A percentile compares a stretch with the other conserved stretches of the same genome.
phyloP scores from a whole-genome alignment of 2,113 vertebrate species.

The Caranx melampygus region DNA sequence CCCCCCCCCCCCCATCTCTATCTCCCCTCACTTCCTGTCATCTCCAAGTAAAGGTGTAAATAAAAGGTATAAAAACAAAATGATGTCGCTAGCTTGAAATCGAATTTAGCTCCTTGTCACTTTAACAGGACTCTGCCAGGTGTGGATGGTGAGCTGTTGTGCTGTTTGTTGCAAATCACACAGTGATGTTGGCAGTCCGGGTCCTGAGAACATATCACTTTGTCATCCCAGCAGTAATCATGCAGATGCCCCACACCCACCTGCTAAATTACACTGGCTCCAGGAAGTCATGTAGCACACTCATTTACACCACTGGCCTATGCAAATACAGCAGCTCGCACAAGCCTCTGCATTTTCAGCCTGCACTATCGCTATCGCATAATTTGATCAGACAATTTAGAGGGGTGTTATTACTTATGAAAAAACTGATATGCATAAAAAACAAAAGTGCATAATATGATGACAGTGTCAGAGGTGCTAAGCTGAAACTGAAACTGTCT shows the following conservation, averaged over 20 bases:
- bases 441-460: not conserved
- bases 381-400: not conserved
- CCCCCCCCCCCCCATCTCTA: not conserved
- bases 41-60: not conserved
- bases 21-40: slow-evolving; percentile 8
- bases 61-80: not conserved
- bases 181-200: not conserved
- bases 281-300: slow-evolving; percentile 45
- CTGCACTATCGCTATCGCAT: not conserved
- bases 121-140: not conserved
- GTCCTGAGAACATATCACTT: not conserved
- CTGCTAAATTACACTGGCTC: slow-evolving; percentile 37
- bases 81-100: not conserved
- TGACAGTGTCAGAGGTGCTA: not conserved
- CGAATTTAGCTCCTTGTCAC: not conserved
- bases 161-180: not conserved
- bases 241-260: slow-evolving; percentile 27
- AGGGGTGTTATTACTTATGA: not conserved
- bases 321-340: slow-evolving; percentile 34
- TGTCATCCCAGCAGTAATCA: slow-evolving; percentile 33
- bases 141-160: not conserved
- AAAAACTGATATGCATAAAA: not conserved
- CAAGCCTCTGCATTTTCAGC: not conserved
- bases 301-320: slow-evolving; percentile 25
- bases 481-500: not conserved